Percentiles rank a stretch among this genome's conserved stretches.
Evolutionary conservation across 2,888 invertebrate genomes (phyloP).

Genomic region (Spodoptera picta): DNA sequence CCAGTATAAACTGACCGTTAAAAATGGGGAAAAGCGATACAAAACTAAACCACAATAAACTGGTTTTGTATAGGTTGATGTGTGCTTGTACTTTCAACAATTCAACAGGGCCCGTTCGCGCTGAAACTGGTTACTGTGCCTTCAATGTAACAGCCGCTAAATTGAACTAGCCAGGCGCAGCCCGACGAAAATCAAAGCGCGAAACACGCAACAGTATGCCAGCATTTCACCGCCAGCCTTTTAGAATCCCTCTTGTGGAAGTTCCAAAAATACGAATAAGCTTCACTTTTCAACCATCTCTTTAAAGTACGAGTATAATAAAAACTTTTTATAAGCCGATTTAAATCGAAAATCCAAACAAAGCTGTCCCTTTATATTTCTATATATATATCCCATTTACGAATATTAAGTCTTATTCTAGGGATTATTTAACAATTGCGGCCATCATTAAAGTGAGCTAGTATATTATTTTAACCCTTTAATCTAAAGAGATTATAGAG

Average conservation of each 20-base stretch:
- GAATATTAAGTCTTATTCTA: conserved; percentile 56
- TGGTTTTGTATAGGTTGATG: no score
- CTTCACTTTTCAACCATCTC: conserved; percentile 27
- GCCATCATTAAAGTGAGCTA: conserved; percentile 33
- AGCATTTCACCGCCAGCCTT: conserved; percentile 24
- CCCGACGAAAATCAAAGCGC: conserved; percentile 31
- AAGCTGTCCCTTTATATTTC: conserved; percentile 63
- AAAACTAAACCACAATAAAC: no score
- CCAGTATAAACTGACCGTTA: no score
- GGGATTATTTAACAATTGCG: conserved; percentile 36
- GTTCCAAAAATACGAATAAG: conserved; percentile 30
- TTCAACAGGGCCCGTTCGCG: conserved; percentile 43
- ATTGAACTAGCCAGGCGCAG: conserved; percentile 43
- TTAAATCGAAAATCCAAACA: conserved; percentile 63
- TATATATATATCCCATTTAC: no score
- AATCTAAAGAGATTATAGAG: conserved; percentile 8
- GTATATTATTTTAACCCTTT: conserved; percentile 19
- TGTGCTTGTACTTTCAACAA: no score
- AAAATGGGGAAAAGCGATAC: no score
- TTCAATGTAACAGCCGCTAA: conserved; percentile 31
- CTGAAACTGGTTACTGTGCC: conserved; percentile 27
- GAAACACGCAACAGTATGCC: conserved; percentile 23
- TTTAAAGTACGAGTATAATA: conserved; percentile 39
- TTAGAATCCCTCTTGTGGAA: conserved; percentile 21
- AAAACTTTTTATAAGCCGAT: conserved; percentile 65